phyloP scores from a whole-genome alignment of 2,888 invertebrate species.

The Xestia sexstrigata region DNA sequence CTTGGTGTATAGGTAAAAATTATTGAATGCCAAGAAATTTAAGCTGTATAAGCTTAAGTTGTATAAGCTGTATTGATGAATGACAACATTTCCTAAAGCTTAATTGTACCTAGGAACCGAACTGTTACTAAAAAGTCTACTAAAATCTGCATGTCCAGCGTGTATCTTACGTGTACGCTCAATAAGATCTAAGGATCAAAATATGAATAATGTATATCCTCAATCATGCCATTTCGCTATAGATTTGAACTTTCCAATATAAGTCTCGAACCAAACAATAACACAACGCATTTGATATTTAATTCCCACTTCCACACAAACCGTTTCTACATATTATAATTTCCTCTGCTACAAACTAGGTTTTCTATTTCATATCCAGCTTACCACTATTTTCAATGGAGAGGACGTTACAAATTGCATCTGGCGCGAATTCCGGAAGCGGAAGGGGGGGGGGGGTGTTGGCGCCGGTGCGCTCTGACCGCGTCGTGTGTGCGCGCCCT shows the following conservation, averaged over 20 bases:
- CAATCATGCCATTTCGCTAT: background rate
- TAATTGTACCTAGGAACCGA: background rate
- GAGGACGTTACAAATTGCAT: slow-evolving; percentile 71
- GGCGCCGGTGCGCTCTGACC: slow-evolving; percentile 67
- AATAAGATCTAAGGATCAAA: background rate
- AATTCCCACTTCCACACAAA: slow-evolving; percentile 19
- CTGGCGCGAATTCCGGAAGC: slow-evolving; percentile 72
- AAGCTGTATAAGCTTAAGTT: too few species aligned
- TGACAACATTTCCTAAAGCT: background rate
- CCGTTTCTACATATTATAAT: slow-evolving; percentile 40
- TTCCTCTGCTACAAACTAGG: slow-evolving; percentile 53
- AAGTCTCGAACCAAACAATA: slow-evolving; percentile 10
- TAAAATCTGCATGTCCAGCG: background rate
- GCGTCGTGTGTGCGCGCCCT: slow-evolving; percentile 61
- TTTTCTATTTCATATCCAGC: slow-evolving; percentile 60
- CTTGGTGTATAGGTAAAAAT: background rate
- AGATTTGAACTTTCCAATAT: background rate
- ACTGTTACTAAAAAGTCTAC: background rate
- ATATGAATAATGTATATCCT: background rate
- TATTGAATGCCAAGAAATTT: background rate
- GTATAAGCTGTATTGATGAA: background rate
- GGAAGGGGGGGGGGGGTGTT: slow-evolving; percentile 50
- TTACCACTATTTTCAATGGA: slow-evolving; percentile 55
- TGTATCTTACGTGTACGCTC: too few species aligned
- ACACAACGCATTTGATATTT: slow-evolving; percentile 20